Evolutionary conservation across 2,888 invertebrate species (phyloP).

Genomic region (Plusia festucae): DNA sequence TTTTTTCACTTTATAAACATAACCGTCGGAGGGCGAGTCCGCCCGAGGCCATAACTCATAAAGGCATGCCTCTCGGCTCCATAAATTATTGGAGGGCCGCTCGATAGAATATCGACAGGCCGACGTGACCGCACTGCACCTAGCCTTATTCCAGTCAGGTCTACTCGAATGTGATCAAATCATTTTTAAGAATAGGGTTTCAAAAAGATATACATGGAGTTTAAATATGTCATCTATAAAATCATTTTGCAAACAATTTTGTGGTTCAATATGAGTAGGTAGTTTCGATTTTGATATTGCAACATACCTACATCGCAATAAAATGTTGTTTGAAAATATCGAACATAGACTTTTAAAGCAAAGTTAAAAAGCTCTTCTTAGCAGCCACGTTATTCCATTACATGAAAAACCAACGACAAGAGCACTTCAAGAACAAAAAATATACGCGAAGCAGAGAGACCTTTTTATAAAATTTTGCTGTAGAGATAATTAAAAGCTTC

Average conservation of each 20-base stretch:
- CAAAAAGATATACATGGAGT: not conserved
- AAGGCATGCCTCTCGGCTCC: constrained; percentile 59
- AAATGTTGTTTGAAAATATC: not conserved
- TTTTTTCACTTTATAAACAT: constrained; percentile 56
- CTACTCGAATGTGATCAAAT: constrained; percentile 33
- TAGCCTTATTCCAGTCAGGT: constrained; percentile 20
- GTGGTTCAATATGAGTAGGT: not conserved
- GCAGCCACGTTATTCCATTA: constrained; percentile 29
- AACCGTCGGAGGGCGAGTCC: constrained; percentile 50
- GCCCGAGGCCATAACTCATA: constrained; percentile 67
- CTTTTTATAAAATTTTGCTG: constrained; percentile 44
- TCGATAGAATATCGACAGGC: constrained; percentile 73
- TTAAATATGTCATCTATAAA: not conserved
- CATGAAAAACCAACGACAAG: constrained; percentile 37
- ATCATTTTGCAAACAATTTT: not conserved
- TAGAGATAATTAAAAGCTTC: constrained; percentile 53
- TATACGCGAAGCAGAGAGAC: constrained; percentile 41
- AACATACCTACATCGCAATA: no score
- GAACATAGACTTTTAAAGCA: not conserved
- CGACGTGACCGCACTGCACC: constrained; percentile 65
- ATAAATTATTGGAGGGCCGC: constrained; percentile 68
- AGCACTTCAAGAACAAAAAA: constrained; percentile 43
- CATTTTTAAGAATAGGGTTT: constrained; percentile 14
- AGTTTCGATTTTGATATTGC: not conserved
- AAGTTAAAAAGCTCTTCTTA: not conserved